Conservation (phyloP, 2,113 vertebrate species). For the Alouatta palliata region DNA sequence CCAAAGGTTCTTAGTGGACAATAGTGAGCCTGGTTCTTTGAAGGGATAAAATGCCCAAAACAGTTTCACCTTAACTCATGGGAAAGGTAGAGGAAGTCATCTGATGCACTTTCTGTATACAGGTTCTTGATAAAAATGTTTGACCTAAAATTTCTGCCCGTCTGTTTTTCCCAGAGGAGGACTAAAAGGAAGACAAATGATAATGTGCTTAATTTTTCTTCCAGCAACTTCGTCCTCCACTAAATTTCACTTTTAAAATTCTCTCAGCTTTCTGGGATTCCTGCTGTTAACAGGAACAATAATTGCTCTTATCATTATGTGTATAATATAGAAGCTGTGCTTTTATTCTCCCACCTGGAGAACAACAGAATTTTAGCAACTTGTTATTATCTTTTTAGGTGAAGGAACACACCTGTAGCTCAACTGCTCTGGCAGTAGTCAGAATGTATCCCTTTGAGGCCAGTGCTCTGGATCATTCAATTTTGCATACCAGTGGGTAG, state of each 20-base stretch:
- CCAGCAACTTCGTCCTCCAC: slow-evolving; percentile 40
- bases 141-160: background rate
- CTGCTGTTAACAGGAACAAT: slow-evolving; percentile 46
- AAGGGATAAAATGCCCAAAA: slow-evolving; percentile 58
- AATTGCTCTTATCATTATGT: slow-evolving; percentile 44
- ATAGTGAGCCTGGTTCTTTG: slow-evolving; percentile 35
- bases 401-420: background rate
- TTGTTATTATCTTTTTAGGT: slow-evolving; percentile 31
- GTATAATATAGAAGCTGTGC: background rate
- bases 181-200: slow-evolving; percentile 24
- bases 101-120: slow-evolving; percentile 30
- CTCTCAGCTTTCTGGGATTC: slow-evolving; percentile 9
- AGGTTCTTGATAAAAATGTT: slow-evolving; percentile 25
- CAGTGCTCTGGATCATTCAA: background rate
- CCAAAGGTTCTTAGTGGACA: slow-evolving; percentile 49
- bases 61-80: slow-evolving; percentile 26
- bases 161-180: background rate
- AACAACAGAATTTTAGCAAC: background rate
- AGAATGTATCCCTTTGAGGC: background rate
- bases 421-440: background rate
- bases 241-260: slow-evolving; percentile 54
- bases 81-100: background rate
- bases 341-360: background rate
- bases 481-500: background rate
- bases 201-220: slow-evolving; percentile 50